Base-by-base conservation (phyloP, 30 jellyfish, hydroid and myxozoan species). In the Cassiopea andromeda region DNA sequence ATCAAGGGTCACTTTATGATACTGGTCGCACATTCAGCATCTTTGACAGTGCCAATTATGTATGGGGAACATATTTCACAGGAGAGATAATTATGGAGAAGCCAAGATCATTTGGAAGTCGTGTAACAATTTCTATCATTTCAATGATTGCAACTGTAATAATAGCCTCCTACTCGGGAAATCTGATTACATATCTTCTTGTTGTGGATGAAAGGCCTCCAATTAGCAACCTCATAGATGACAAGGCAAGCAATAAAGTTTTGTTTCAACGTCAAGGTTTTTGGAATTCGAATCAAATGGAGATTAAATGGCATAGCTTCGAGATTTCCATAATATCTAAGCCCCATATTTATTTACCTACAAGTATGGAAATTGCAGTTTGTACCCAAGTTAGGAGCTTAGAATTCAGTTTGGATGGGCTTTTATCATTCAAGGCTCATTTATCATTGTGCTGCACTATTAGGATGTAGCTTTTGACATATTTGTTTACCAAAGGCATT, bases 31-130 rank as follows among this genome's bases (percentile, higher is more conserved):
- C 78, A 5, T 84, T 84, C 48, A 84, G n/a, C 67, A 8, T 71
- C 12, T 4, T 72, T 46, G 92, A 84, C 78, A 72, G 92, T 72
- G 81, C 60, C 61, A 57, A 69, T 71, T 84, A 84, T 47, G 38
- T 69, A 46, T 84, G 92, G 92, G 92, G 92, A 16, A 48, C 81
- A 8, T 48, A 66, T 54, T 70, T 71, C 43, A 67, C 85, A 18
- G 92, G 92, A 8, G 92, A 84, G 72, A 69, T 84, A 45, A 84
- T 84, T 16, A 48, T 15, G 49, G 50, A 69, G 48, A 84, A 84
- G 45, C 85, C 92, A 4, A 54, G 13, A 13, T 48, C 85, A 4
- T 16, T 44, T 84, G 85, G 85, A 1, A 48, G 78, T 15, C 77
- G 92, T 16, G 66, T 18, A 43, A 38, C 69, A 46, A 27, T 43